Evolutionary conservation across 2,888 invertebrate species (phyloP).

Genomic region (Lagria hirta): DNA sequence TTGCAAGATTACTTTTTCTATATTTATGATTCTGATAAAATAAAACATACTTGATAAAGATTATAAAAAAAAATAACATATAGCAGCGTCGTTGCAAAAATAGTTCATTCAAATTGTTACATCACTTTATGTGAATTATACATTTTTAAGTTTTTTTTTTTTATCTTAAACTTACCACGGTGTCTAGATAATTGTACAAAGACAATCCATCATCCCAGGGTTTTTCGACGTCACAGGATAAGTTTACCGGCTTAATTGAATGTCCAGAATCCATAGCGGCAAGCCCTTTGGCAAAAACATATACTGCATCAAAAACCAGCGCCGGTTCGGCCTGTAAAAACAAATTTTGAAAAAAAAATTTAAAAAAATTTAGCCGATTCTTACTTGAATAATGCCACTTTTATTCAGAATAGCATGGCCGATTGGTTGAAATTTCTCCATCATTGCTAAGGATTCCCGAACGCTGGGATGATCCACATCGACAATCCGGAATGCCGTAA

Average conservation of each 20-base stretch:
- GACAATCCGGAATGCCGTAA: conserved; percentile 90
- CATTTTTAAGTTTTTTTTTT: too few relatives aligned
- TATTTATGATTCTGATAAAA: too few relatives aligned
- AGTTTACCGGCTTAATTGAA: conserved; percentile 68
- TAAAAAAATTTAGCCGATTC: conserved; percentile 15
- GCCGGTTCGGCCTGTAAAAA: conserved; percentile 82
- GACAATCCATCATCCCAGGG: conserved; percentile 79
- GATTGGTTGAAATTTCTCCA: conserved; percentile 86
- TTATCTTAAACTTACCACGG: conserved; percentile 62
- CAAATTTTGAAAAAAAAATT: conserved; percentile 8
- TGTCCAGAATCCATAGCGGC: conserved; percentile 72
- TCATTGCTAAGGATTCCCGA: conserved; percentile 74
- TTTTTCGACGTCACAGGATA: conserved; percentile 78
- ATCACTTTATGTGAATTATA: too few relatives aligned
- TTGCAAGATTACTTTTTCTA: too few relatives aligned
- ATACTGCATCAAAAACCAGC: conserved; percentile 82
- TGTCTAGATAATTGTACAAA: conserved; percentile 73
- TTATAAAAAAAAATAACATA: too few relatives aligned
- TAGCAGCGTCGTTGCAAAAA: too few relatives aligned
- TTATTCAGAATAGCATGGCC: conserved; percentile 75
- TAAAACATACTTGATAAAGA: too few relatives aligned
- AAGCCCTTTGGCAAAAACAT: conserved; percentile 77
- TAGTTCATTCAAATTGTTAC: too few relatives aligned
- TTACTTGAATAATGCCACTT: conserved; percentile 67
- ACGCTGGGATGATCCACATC: conserved; percentile 77